phyloP scores from a whole-genome alignment of 2,888 invertebrate genomes.

The Nebria salina region DNA sequence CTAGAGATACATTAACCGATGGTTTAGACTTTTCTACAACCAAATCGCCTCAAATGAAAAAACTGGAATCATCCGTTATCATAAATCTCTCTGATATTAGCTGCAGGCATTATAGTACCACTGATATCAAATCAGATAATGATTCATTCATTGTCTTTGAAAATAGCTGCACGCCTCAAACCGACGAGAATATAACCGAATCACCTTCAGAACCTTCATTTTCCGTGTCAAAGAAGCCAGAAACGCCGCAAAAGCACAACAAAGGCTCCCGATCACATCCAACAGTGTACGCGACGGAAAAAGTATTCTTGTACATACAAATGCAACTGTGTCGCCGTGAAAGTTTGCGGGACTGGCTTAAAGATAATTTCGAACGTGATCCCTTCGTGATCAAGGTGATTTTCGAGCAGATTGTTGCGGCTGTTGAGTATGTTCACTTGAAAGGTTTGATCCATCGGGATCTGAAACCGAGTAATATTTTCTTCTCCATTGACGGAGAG shows the following conservation, averaged over 20 bases:
- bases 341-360: conserved; percentile 92
- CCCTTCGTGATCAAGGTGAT: conserved; percentile 71
- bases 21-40: conserved; percentile 36
- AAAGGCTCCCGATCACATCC: conserved; percentile 31
- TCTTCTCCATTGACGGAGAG: conserved; percentile 89
- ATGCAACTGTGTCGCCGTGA: conserved; percentile 94
- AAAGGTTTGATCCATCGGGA: conserved; percentile 95
- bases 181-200: background rate
- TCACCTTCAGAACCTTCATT: conserved; percentile 10
- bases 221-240: background rate
- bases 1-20: conserved; percentile 28
- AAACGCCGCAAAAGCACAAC: conserved; percentile 2
- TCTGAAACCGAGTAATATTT: conserved; percentile 93
- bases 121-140: conserved; percentile 22
- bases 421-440: conserved; percentile 94
- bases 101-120: conserved; percentile 7
- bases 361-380: conserved; percentile 66
- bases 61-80: conserved; percentile 32
- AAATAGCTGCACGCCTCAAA: conserved; percentile 25
- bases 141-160: conserved; percentile 44
- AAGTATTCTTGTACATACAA: conserved; percentile 91
- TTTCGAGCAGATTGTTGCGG: conserved; percentile 91
- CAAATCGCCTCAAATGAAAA: conserved; percentile 19
- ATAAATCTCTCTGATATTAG: conserved; percentile 30
- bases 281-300: conserved; percentile 24